Percentiles rank a stretch among this genome's conserved stretches.
phyloP scores from a whole-genome alignment of 2,888 invertebrate genomes.

The Dolichomitus sp. region DNA sequence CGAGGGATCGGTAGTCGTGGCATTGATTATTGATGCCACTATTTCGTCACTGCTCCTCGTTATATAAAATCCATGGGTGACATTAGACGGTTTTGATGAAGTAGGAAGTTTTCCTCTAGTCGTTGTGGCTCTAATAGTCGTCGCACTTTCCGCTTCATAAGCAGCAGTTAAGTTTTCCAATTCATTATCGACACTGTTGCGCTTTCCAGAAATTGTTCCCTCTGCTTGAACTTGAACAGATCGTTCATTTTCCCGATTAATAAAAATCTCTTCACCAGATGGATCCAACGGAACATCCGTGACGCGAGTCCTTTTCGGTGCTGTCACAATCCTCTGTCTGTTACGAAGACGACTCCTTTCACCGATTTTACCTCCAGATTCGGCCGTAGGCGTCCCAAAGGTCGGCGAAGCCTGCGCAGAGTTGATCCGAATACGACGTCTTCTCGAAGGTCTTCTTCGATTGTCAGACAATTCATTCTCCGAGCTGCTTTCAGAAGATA shows the following conservation, averaged over 20 bases:
- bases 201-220: neutral
- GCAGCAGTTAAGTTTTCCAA: conserved; percentile 38
- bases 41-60: conserved; percentile 66
- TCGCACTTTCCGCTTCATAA: conserved; percentile 17
- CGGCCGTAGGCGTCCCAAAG: neutral
- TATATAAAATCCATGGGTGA: conserved; percentile 70
- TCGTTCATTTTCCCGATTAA: neutral
- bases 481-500: conserved; percentile 68
- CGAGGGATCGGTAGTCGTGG: neutral
- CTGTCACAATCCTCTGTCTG: conserved; percentile 57
- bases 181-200: conserved; percentile 17
- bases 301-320: conserved; percentile 38
- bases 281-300: neutral
- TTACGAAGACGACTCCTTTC: conserved; percentile 15
- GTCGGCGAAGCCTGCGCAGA: neutral
- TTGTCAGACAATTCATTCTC: conserved; percentile 65
- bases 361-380: neutral
- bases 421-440: conserved; percentile 27
- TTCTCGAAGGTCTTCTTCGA: conserved; percentile 30
- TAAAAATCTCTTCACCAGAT: neutral
- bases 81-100: conserved; percentile 26
- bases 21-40: conserved; percentile 5
- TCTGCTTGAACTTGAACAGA: neutral
- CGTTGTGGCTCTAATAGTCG: conserved; percentile 70
- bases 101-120: conserved; percentile 67